Conservation (phyloP, 2,113 vertebrate genomes). For the Hypomesus transpacificus region DNA sequence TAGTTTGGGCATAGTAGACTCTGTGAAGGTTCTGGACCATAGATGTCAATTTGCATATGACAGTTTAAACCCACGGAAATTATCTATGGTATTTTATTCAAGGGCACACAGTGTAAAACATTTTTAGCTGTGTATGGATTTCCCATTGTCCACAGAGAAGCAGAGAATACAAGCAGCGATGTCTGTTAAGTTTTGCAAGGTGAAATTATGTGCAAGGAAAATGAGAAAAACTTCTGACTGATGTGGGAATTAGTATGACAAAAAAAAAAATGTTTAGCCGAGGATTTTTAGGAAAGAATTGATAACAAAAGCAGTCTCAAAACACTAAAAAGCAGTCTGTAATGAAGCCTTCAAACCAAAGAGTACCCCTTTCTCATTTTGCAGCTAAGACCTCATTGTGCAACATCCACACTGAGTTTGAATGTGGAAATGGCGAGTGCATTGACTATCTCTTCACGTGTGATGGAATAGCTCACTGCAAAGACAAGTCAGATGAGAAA, state of each 20-base stretch:
- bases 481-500: constrained; percentile 87
- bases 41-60: no score
- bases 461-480: constrained; percentile 79
- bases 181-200: background rate
- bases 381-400: constrained; percentile 82
- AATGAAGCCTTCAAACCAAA: background rate
- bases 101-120: no score
- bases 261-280: no score
- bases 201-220: background rate
- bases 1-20: background rate
- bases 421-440: constrained; percentile 84
- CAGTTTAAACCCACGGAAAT: no score
- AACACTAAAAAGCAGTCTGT: no score
- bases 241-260: no score
- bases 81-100: no score
- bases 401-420: constrained; percentile 80
- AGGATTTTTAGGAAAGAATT: no score
- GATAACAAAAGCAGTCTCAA: no score
- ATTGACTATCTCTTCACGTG: constrained; percentile 82
- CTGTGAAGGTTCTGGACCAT: background rate
- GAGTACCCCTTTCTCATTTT: constrained; percentile 27
- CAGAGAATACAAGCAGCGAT: background rate
- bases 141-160: no score
- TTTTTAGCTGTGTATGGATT: no score
- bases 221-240: no score